Evolutionary conservation across 1,140 invertebrate genomes (phyloP).

Genomic region (Dysdera silvatica): DNA sequence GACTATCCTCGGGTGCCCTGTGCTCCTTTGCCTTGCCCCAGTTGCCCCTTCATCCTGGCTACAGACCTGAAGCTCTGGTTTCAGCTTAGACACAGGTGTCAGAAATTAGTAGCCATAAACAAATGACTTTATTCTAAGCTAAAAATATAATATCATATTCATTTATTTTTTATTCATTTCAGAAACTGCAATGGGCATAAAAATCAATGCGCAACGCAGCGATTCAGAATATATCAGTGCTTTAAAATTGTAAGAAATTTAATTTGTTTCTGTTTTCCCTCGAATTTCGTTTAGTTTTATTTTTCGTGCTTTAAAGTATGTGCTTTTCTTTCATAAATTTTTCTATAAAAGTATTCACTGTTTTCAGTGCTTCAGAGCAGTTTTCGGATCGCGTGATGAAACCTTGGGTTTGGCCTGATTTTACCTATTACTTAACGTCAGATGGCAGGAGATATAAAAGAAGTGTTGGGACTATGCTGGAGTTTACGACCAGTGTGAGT

Average conservation of each 20-base stretch:
- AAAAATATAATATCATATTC: too few species aligned
- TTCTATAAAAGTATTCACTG: constrained; percentile 65
- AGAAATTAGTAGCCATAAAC: too few species aligned
- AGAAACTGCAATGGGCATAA: constrained; percentile 76
- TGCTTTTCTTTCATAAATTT: neutral
- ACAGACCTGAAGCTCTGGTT: too few species aligned
- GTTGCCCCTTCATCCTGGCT: too few species aligned
- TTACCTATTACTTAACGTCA: constrained; percentile 68
- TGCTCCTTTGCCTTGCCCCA: too few species aligned
- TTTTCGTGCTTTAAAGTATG: neutral
- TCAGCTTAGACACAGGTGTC: too few species aligned
- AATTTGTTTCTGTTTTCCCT: neutral
- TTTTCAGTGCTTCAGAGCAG: constrained; percentile 52
- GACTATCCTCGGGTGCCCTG: too few species aligned
- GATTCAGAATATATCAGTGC: constrained; percentile 20
- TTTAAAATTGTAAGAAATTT: constrained; percentile 22
- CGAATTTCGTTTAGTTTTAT: neutral
- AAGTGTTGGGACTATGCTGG: constrained; percentile 70
- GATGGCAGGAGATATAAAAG: constrained; percentile 65
- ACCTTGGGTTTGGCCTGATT: constrained; percentile 72
- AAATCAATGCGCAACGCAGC: constrained; percentile 59
- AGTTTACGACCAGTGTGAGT: constrained; percentile 67
- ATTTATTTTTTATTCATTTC: constrained; percentile 33
- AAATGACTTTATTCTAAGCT: too few species aligned
- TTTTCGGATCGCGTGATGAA: constrained; percentile 61